Conservation (phyloP, 2,888 invertebrate genomes). For the Tryphoninae sp. region DNA sequence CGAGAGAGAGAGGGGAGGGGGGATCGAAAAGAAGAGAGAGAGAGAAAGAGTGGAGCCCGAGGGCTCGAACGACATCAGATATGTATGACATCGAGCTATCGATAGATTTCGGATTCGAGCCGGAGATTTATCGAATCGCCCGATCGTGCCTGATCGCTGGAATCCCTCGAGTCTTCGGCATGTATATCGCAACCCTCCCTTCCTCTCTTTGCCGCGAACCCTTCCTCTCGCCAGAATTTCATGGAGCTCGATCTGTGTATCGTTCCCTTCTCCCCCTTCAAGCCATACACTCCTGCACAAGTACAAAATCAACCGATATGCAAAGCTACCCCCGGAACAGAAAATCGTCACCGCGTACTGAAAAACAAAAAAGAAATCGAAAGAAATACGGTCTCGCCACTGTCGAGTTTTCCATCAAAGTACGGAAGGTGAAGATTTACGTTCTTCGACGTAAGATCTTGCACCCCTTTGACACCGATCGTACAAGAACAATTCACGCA, state of each 20-base stretch:
- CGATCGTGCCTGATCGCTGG: constrained; percentile 74
- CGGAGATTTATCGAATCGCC: constrained; percentile 74
- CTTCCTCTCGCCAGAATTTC: constrained; percentile 6
- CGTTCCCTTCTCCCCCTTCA: constrained; percentile 9
- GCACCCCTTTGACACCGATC: not conserved
- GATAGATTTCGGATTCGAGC: constrained; percentile 74
- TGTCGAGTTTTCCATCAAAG: not conserved
- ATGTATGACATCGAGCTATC: constrained; percentile 76
- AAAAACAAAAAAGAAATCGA: not conserved
- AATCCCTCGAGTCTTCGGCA: constrained; percentile 70
- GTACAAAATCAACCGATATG: constrained; percentile 36
- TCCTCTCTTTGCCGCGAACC: constrained; percentile 29
- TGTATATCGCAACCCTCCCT: constrained; percentile 51
- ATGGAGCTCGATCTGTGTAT: not conserved
- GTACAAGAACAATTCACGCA: not conserved
- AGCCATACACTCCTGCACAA: constrained; percentile 17
- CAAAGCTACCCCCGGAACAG: constrained; percentile 22
- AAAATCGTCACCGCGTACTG: not conserved
- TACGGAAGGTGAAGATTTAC: constrained; percentile 15
- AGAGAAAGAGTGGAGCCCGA: constrained; percentile 56
- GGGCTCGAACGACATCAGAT: constrained; percentile 71
- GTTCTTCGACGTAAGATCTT: not conserved
- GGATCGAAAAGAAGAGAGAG: constrained; percentile 55
- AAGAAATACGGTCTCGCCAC: not conserved
- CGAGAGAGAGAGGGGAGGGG: constrained; percentile 42